Evolutionary conservation across 2,888 invertebrate genomes (phyloP).

Genomic region (Erebia palarica): DNA sequence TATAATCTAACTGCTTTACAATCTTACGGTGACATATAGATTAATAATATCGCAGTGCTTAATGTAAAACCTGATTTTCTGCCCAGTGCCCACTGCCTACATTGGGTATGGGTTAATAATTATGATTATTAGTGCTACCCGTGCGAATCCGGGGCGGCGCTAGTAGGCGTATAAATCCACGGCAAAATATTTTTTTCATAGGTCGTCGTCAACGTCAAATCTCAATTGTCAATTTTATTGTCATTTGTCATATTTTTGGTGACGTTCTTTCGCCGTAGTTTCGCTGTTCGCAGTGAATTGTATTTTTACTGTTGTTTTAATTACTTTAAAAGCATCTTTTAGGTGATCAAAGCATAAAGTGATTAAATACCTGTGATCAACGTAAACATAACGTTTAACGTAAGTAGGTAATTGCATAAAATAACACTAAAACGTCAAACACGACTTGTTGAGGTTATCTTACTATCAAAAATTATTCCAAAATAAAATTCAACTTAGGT

Average conservation of each 20-base stretch:
- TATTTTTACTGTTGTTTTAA: not conserved
- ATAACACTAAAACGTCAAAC: not conserved
- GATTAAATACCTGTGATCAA: not conserved
- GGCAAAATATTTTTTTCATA: too few relatives aligned
- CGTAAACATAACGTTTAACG: not conserved
- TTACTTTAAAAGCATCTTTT: too few relatives aligned
- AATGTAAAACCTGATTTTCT: too few relatives aligned
- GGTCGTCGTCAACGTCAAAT: not conserved
- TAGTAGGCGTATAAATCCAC: too few relatives aligned
- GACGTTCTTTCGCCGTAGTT: not conserved
- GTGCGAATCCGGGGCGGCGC: too few relatives aligned
- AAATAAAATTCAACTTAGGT: not conserved
- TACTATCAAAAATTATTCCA: not conserved
- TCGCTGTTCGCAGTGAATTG: not conserved
- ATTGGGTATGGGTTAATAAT: too few relatives aligned
- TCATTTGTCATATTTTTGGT: not conserved
- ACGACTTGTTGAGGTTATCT: constrained; percentile 7
- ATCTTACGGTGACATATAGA: too few relatives aligned
- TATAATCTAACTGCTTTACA: too few relatives aligned
- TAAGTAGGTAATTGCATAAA: not conserved
- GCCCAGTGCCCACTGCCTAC: too few relatives aligned
- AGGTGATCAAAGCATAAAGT: not conserved
- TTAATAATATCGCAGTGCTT: too few relatives aligned
- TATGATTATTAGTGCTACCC: too few relatives aligned
- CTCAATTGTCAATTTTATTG: not conserved